Evolutionary conservation across 2,888 invertebrate genomes (phyloP).

Genomic region (Nasonovia ribisnigri): DNA sequence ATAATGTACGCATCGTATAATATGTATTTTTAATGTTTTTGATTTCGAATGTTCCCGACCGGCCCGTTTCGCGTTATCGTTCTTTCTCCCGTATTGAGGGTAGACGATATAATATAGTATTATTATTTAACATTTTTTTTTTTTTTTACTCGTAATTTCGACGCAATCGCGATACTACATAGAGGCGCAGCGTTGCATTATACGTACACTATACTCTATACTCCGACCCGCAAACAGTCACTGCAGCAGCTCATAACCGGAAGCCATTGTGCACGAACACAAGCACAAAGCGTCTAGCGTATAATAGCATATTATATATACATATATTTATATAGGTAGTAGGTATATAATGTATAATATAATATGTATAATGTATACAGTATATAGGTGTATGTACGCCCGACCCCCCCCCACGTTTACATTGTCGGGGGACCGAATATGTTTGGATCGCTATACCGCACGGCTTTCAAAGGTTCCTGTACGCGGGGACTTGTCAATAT

Average conservation of each 20-base stretch:
- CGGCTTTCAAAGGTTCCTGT: conserved; percentile 24
- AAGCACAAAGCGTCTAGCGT: background rate
- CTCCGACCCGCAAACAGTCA: background rate
- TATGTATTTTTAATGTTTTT: background rate
- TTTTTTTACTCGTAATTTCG: background rate
- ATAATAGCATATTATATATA: too few species aligned
- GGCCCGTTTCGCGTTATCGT: background rate
- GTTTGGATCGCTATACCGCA: background rate
- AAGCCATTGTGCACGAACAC: background rate
- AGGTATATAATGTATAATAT: background rate
- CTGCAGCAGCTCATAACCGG: background rate
- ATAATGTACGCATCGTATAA: background rate
- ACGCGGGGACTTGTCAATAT: conserved; percentile 39
- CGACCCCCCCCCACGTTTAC: background rate
- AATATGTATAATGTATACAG: background rate
- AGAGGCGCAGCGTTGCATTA: background rate
- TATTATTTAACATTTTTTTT: conserved; percentile 2
- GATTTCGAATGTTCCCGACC: background rate
- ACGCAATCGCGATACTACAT: background rate
- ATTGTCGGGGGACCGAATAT: background rate
- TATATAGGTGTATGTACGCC: background rate
- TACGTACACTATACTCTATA: background rate
- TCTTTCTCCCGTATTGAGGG: background rate
- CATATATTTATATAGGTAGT: background rate
- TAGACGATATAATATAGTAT: background rate